These are phyloP conservation scores for Cecidostiba fungosa DNA, from an alignment of 2,888 invertebrate genomes.

Conservation along the genomic window DNA sequence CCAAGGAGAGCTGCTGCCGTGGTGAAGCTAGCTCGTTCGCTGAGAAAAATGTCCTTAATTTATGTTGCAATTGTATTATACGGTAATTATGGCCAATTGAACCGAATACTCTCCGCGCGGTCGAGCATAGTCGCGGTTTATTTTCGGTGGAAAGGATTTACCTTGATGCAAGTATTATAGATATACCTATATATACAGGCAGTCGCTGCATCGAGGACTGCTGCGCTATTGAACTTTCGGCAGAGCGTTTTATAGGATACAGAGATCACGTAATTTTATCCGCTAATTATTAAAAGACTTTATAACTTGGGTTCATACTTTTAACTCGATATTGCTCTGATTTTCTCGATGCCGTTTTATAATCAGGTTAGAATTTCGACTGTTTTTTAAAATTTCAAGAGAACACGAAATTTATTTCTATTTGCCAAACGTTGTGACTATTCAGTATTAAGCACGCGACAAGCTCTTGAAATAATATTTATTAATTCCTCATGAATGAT, in stretches of 20 bases:
- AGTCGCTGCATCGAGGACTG: neutral
- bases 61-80: slow-evolving; percentile 62
- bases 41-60: slow-evolving; percentile 63
- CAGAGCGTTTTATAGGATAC: slow-evolving; percentile 51
- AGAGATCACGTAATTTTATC: slow-evolving; percentile 50
- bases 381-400: too few species aligned
- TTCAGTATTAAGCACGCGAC: neutral
- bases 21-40: neutral
- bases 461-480: slow-evolving; percentile 46
- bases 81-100: slow-evolving; percentile 63
- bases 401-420: neutral
- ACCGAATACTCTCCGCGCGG: neutral
- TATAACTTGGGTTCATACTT: slow-evolving; percentile 34
- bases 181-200: neutral
- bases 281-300: slow-evolving; percentile 45
- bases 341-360: neutral
- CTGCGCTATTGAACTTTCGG: slow-evolving; percentile 42
- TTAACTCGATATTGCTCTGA: too few species aligned
- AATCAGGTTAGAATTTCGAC: neutral
- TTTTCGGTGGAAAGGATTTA: slow-evolving; percentile 50
- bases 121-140: slow-evolving; percentile 8
- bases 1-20: slow-evolving; percentile 36
- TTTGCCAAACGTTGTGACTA: neutral
- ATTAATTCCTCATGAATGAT: slow-evolving; percentile 43
- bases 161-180: neutral